These are phyloP conservation scores for Phrynocephalus versicolor DNA, from an alignment of 2,113 vertebrate species.

Conservation along the genomic window DNA sequence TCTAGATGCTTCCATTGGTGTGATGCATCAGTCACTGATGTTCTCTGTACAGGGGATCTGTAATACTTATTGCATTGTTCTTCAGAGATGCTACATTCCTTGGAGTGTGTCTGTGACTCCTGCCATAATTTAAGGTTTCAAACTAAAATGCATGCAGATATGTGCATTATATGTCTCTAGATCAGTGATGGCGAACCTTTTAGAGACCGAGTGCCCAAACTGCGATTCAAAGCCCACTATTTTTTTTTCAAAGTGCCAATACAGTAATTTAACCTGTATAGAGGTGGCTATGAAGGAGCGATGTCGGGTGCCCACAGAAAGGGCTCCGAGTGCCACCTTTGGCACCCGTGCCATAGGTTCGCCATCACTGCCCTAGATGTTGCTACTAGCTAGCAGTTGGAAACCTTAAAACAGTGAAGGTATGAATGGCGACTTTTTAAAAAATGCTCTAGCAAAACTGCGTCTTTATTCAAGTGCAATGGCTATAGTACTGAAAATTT, in stretches of 20 bases:
- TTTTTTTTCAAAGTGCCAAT: too few species aligned
- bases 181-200: too few species aligned
- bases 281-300: too few species aligned
- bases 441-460: background rate
- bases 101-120: background rate
- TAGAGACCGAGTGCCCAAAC: too few species aligned
- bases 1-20: background rate
- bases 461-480: background rate
- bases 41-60: background rate
- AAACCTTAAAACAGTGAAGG: background rate
- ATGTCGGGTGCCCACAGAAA: too few species aligned
- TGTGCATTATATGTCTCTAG: too few species aligned
- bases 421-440: constrained; percentile 1
- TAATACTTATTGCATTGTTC: background rate
- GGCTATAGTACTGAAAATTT: background rate
- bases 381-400: background rate
- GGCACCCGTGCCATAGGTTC: too few species aligned
- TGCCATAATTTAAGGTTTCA: background rate
- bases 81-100: background rate
- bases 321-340: too few species aligned
- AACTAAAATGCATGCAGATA: background rate
- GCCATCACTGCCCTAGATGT: background rate
- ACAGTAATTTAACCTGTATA: too few species aligned
- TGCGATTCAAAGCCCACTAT: too few species aligned
- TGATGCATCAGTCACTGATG: background rate